Evolutionary conservation across 1,140 invertebrate species (phyloP), one percentile per base, ranked within the genome.

Genomic region (Saxidomus purpurata): DNA sequence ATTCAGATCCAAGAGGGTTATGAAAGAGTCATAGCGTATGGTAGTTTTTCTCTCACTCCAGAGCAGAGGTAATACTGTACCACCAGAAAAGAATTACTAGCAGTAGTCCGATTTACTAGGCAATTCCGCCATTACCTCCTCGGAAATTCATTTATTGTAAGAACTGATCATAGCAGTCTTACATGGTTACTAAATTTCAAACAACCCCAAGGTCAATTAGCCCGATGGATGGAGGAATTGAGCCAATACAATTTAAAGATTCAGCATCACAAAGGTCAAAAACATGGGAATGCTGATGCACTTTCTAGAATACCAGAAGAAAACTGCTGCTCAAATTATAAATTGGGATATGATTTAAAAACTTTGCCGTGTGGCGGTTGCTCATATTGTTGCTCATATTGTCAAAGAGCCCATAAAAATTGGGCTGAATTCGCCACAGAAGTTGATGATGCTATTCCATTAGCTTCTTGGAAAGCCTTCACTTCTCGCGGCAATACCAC

Each of bases 21-120:
- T 31, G 92, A 92, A 67, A 52, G 79, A 25, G 87, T 91, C 0
- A 88, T 94, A 17, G 90, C 92, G 0, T 94, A 92, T 83, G 77
- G 38, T 13, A 90, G 84, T 69, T 80, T 61, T n/a, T 28, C 84
- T 6, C 71, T 94, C 6, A 87, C 38, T 17, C 71, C 34, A 22
- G 90, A 96, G 22, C 96, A 97, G 92, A 90, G 93, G 88, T 95
- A 96, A 17, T 97, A 97, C 91, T 93, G 93, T 69, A 85, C 86
- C 3, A 85, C 86, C 3, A 87, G 61, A 43, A 86, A 81, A 40
- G 74, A 90, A 38, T 38, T 87, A 22, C 31, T 90, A 1, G 74
- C 52, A 28, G 43, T 90, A 52, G n/a, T 59, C 69, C 38, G 87
- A 87, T 47, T 36, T 87, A 4, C 40, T 80, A 13, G 83, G 83